Conservation (phyloP, 2,888 invertebrate genomes). For the Xanthorhoe designata region DNA sequence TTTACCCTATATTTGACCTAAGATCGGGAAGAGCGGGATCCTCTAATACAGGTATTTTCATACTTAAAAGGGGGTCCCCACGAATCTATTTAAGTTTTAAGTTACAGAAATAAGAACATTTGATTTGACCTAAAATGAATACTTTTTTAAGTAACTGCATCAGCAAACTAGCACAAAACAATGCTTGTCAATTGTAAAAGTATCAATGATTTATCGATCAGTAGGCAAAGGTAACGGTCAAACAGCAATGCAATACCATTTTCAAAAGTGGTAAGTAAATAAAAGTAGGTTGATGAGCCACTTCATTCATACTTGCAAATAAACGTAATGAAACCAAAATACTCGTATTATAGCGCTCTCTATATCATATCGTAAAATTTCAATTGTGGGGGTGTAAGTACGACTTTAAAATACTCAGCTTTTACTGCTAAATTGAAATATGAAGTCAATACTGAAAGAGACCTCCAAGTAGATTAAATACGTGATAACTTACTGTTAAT, state of each 20-base stretch:
- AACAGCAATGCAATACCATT: no score
- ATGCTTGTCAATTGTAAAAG: no score
- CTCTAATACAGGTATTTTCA: no score
- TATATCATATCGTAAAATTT: conserved; percentile 58
- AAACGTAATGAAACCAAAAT: neutral
- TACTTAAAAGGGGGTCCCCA: no score
- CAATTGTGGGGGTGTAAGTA: conserved; percentile 60
- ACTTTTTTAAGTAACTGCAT: no score
- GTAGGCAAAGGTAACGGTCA: no score
- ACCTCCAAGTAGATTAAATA: conserved; percentile 21
- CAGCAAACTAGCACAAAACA: no score
- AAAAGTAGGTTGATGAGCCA: neutral
- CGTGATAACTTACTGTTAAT: conserved; percentile 6
- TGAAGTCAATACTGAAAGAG: conserved; percentile 33
- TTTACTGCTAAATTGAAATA: conserved; percentile 47
- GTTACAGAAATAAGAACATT: no score
- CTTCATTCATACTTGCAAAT: neutral
- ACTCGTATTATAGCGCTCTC: neutral
- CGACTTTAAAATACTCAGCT: conserved; percentile 33
- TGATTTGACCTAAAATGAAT: no score
- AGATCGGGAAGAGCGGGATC: neutral
- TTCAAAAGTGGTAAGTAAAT: neutral
- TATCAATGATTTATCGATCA: no score
- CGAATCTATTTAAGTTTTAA: no score
- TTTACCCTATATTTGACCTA: neutral